A percentile compares a stretch with the other conserved stretches of the same genome.
phyloP scores from a whole-genome alignment of 2,113 vertebrate genomes.

The Zapus hudsonius region DNA sequence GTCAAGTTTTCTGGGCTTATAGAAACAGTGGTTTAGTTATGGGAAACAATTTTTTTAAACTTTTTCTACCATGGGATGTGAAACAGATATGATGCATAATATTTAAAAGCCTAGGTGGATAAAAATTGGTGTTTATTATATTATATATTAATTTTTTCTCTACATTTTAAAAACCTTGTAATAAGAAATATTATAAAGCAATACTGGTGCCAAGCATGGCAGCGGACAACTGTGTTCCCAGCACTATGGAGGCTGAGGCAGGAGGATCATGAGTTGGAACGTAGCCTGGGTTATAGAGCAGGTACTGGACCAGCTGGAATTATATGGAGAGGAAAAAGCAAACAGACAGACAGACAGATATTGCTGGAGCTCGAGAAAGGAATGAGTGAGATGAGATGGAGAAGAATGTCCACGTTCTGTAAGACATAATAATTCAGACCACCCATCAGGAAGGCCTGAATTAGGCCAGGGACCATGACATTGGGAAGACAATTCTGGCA shows the following conservation, averaged over 20 bases:
- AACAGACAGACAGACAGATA: no score
- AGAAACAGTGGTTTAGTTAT: no score
- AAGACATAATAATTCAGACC: background rate
- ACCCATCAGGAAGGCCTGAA: background rate
- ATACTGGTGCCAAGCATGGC: background rate
- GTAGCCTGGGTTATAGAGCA: background rate
- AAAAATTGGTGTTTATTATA: background rate
- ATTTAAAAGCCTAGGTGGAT: background rate
- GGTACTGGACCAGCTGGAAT: no score
- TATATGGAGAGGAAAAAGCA: background rate
- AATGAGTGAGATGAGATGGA: background rate
- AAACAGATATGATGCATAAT: background rate
- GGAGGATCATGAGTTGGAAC: background rate
- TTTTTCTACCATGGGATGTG: background rate
- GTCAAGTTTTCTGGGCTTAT: no score
- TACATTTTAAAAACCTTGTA: background rate
- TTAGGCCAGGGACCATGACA: background rate
- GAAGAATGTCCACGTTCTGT: background rate
- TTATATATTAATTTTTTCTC: background rate
- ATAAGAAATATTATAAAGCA: background rate
- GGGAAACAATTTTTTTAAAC: no score
- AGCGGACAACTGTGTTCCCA: background rate
- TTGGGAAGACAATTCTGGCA: background rate
- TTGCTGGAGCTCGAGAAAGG: no score
- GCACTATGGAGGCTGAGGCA: background rate